Evolutionary conservation across 2,888 invertebrate genomes (phyloP), one percentile per base, ranked within the genome.

Genomic region (Hypolimnas misippus): DNA sequence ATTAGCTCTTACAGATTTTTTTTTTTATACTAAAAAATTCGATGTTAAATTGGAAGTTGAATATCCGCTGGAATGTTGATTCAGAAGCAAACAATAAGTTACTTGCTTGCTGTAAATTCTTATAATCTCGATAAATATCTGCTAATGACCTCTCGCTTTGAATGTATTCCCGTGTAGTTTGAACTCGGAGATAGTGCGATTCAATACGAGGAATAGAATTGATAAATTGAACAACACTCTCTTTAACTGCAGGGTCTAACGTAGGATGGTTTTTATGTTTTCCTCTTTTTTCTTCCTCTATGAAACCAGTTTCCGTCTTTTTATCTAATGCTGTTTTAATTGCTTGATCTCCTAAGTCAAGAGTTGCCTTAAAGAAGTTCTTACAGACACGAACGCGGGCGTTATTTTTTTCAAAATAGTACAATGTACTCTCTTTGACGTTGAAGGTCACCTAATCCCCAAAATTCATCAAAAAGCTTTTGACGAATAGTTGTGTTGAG

Each of bases 31-130:
- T 57, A 44, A 63, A 62, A 57, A 73, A 74, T 31, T 62, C 64
- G 68, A 74, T 70, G 57, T 73, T 70, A 49, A 70, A 74, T 19
- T 73, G 58, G 6, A 14, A 50, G 53, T 73, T 71, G 35, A 75
- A 73, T 52, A 73, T 75, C 4, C 73, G 52, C 19, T 60, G 63
- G 42, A 73, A 73, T 38, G 72, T 70, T 25, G 69, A 63, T 31
- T 69, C 19, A 16, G 40, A 16, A 17, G 40, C 40, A 42, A 42
- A 42, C 1, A n/a, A n/a, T 16, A 42, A 42, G 16, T 17, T 7
- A 42, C 7, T 17, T n/a, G 42, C 31, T 61, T 65, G 59, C n/a
- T 67, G 63, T 17, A 56, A 19, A 21, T 49, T 25, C 68, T 67
- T 68, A 51, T 70, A 71, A 58, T 73, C 71, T 19, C 67, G 54